Evolutionary conservation across 2,113 vertebrate genomes (phyloP).

Genomic region (Nettapus auritus): DNA sequence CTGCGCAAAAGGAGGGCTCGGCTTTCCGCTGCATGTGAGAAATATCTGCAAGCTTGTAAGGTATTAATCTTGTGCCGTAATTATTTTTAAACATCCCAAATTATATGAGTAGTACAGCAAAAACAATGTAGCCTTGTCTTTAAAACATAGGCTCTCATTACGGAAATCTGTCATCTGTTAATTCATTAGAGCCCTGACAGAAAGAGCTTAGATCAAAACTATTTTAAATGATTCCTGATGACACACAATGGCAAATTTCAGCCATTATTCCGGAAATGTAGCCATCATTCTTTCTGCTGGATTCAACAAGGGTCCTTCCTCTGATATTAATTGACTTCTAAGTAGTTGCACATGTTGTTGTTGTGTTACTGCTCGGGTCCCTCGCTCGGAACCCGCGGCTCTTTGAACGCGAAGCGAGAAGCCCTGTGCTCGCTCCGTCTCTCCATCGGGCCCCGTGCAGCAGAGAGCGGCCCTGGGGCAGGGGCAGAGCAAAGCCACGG

Average conservation of each 20-base stretch:
- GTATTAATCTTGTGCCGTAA: background rate
- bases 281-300: slow-evolving; percentile 28
- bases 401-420: fast-evolving
- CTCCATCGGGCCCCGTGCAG: background rate
- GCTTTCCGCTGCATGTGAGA: background rate
- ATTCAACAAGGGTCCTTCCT: slow-evolving; percentile 9
- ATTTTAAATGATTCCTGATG: slow-evolving; percentile 44
- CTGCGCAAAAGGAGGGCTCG: fast-evolving
- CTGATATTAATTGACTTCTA: slow-evolving; percentile 12
- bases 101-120: background rate
- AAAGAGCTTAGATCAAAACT: slow-evolving; percentile 28
- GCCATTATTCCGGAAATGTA: slow-evolving; percentile 60
- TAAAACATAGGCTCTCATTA: background rate
- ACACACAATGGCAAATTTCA: slow-evolving; percentile 30
- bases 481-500: background rate
- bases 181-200: slow-evolving; percentile 43
- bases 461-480: background rate
- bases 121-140: background rate
- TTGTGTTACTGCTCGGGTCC: background rate
- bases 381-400: background rate
- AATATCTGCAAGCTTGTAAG: background rate
- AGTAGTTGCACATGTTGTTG: slow-evolving; percentile 52
- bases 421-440: background rate
- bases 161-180: slow-evolving; percentile 41
- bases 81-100: slow-evolving; percentile 30